These are phyloP conservation scores for Drosophila orosa DNA, from an alignment of 1,140 invertebrate species.

Conservation along the genomic window DNA sequence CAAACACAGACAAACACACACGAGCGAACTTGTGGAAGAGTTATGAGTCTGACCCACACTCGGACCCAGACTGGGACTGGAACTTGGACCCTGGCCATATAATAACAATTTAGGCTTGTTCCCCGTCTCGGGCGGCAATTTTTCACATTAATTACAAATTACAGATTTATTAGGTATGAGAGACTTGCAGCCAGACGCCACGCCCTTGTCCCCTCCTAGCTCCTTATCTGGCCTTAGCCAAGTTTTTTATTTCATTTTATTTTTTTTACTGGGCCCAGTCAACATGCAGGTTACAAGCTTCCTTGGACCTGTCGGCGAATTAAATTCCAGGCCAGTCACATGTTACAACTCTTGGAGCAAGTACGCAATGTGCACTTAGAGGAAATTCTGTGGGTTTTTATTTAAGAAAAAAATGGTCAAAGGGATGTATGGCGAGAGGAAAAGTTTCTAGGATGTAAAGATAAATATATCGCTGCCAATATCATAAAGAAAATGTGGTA, in stretches of 20 bases:
- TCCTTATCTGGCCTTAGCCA: slow-evolving; percentile 1
- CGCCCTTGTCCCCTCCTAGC: slow-evolving; percentile 21
- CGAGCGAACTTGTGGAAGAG: slow-evolving; percentile 74
- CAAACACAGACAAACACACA: slow-evolving; percentile 52
- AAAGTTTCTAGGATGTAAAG: too few species aligned
- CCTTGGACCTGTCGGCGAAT: slow-evolving; percentile 51
- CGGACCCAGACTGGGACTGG: slow-evolving; percentile 48
- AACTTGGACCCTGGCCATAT: slow-evolving; percentile 63
- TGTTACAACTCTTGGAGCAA: slow-evolving; percentile 37
- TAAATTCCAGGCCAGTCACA: slow-evolving; percentile 46
- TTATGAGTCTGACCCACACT: slow-evolving; percentile 80
- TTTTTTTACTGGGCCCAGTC: slow-evolving; percentile 24
- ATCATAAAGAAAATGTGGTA: too few species aligned
- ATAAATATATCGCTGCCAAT: too few species aligned
- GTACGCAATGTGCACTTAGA: slow-evolving; percentile 22
- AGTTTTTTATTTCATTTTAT: slow-evolving; percentile 3
- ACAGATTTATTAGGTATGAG: slow-evolving; percentile 81
- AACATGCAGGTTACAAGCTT: slow-evolving; percentile 53
- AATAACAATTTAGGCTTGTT: slow-evolving; percentile 83
- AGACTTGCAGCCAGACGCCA: slow-evolving; percentile 54
- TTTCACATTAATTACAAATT: slow-evolving; percentile 84
- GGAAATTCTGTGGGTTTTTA: neutral
- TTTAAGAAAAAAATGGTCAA: too few species aligned
- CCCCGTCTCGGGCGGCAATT: slow-evolving; percentile 71
- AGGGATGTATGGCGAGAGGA: too few species aligned